Evolutionary conservation across 2,797 vertebrate species (phyloP).

Genomic region (Eremophila alpestris): DNA sequence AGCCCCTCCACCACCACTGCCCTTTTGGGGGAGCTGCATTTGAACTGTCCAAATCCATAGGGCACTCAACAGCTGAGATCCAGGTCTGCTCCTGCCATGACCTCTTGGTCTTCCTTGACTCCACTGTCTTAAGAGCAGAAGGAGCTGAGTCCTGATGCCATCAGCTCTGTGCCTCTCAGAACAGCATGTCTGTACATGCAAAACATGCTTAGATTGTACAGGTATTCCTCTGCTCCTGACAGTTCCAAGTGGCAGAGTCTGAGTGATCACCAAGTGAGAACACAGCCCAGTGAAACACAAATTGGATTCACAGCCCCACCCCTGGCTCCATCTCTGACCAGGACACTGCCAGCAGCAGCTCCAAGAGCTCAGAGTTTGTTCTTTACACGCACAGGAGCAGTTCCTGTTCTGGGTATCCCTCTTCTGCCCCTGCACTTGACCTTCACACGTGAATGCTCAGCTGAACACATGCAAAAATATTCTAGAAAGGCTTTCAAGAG

Average conservation of each 20-base stretch:
- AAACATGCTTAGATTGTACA: too few relatives aligned
- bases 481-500: constrained; percentile 39
- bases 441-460: not conserved
- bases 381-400: not conserved
- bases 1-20: not conserved
- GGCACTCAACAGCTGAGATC: not conserved
- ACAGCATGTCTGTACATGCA: not conserved
- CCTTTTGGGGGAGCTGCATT: not conserved
- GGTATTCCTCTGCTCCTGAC: not conserved
- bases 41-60: not conserved
- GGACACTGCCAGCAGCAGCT: not conserved
- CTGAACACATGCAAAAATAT: constrained; percentile 39
- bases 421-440: not conserved
- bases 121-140: not conserved
- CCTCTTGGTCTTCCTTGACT: not conserved
- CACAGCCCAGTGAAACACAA: not conserved
- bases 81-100: not conserved
- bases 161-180: not conserved
- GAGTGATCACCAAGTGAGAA: not conserved
- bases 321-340: not conserved
- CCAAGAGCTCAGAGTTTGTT: not conserved
- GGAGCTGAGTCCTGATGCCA: not conserved
- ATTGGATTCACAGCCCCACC: not conserved
- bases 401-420: not conserved
- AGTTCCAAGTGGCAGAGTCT: not conserved